A percentile compares a stretch with the other conserved stretches of the same genome.
phyloP scores from a whole-genome alignment of 2,797 vertebrate species.

The Buphagus erythrorhynchus region DNA sequence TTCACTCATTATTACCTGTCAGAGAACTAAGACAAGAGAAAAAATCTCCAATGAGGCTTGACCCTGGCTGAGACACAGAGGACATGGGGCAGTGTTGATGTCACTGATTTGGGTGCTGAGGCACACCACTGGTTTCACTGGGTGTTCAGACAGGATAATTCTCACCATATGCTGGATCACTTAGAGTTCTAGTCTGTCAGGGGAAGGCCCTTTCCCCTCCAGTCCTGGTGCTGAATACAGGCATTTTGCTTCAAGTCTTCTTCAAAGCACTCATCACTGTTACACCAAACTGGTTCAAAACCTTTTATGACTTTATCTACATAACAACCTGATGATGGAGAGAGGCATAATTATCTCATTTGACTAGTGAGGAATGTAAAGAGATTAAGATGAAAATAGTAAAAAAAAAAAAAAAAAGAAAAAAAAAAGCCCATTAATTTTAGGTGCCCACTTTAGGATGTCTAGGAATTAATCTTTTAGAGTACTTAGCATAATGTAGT shows the following conservation, averaged over 20 bases:
- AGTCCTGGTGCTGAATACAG: not conserved
- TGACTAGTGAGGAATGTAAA: not conserved
- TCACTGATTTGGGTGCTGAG: not conserved
- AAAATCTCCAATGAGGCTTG: not conserved
- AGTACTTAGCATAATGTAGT: not conserved
- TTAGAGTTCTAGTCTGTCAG: not conserved
- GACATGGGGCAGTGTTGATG: not conserved
- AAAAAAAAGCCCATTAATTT: not conserved
- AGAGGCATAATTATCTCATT: conserved; percentile 20
- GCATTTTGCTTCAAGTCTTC: not conserved
- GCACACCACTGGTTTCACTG: not conserved
- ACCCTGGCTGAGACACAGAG: fast-evolving
- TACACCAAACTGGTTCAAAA: not conserved
- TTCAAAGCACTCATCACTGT: not conserved
- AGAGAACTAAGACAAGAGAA: not conserved
- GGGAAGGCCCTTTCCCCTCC: not conserved
- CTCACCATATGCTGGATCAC: not conserved
- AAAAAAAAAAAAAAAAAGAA: not conserved
- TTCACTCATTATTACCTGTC: not conserved
- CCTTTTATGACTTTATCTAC: not conserved
- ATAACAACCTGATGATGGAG: not conserved
- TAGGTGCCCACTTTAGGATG: conserved; percentile 9
- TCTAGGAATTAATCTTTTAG: conserved; percentile 24
- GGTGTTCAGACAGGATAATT: not conserved
- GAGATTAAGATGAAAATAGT: conserved; percentile 1